Conservation (phyloP, 2,797 vertebrate genomes). For the Syngnathus acus region DNA sequence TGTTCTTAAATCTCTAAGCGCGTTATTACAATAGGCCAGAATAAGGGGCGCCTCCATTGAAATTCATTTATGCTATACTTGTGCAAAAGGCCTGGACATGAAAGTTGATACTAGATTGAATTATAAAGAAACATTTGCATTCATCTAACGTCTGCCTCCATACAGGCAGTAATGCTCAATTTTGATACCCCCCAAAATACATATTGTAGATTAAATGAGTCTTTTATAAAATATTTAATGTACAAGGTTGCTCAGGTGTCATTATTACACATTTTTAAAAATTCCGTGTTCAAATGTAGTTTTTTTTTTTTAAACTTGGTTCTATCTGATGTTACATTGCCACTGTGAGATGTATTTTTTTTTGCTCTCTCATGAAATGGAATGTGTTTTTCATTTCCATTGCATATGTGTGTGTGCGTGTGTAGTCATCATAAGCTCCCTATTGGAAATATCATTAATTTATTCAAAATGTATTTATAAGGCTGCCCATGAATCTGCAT, state of each 20-base stretch:
- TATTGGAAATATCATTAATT: neutral
- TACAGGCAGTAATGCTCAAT: neutral
- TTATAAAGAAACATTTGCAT: neutral
- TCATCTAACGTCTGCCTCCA: neutral
- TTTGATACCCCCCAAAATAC: neutral
- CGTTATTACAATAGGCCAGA: slow-evolving; percentile 10
- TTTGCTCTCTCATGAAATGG: neutral
- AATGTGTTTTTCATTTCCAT: neutral
- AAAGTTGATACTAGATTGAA: neutral
- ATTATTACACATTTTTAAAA: no score
- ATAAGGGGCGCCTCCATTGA: neutral
- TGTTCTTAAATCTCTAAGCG: slow-evolving; percentile 20
- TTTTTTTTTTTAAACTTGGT: neutral
- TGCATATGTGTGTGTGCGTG: neutral
- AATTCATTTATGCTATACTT: neutral
- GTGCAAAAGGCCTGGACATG: neutral
- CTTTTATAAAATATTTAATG: no score
- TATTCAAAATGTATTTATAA: neutral
- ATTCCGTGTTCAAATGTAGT: no score
- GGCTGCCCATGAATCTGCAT: neutral
- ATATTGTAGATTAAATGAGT: neutral
- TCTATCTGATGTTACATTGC: neutral
- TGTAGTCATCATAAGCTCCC: neutral
- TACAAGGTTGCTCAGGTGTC: no score
- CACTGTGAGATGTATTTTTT: neutral